These are phyloP conservation scores for Nicator chloris DNA, from an alignment of 2,113 vertebrate species.

Conservation along the genomic window DNA sequence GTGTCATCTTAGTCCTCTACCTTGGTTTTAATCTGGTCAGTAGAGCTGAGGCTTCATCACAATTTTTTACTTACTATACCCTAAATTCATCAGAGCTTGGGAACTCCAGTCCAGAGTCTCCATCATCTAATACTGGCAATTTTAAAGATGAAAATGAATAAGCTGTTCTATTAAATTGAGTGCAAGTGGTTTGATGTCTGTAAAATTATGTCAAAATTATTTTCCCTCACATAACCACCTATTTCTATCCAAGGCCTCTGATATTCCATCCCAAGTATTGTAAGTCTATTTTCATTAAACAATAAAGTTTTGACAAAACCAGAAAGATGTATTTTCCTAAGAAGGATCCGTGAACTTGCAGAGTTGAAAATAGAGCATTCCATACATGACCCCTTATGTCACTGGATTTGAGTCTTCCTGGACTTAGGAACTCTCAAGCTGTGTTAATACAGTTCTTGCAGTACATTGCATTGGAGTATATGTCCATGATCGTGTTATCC, in stretches of 20 bases:
- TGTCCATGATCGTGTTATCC: neutral
- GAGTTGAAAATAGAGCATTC: neutral
- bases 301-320: neutral
- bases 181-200: neutral
- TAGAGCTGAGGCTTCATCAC: neutral
- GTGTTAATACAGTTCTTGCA: neutral
- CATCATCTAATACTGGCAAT: neutral
- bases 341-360: neutral
- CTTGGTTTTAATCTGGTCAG: neutral
- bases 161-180: neutral
- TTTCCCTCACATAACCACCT: neutral
- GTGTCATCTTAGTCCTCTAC: neutral
- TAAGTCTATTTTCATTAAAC: neutral
- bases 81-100: neutral
- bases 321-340: neutral
- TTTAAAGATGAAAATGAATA: neutral
- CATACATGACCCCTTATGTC: neutral
- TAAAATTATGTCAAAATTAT: neutral
- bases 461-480: neutral
- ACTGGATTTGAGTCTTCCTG: neutral
- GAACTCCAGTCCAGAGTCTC: neutral
- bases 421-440: neutral
- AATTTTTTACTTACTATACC: neutral
- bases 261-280: neutral
- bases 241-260: neutral